A percentile compares a stretch with the other conserved stretches of the same genome.
Evolutionary conservation across 2,797 vertebrate species (phyloP).

Genomic region (Arremon aurantiirostris): DNA sequence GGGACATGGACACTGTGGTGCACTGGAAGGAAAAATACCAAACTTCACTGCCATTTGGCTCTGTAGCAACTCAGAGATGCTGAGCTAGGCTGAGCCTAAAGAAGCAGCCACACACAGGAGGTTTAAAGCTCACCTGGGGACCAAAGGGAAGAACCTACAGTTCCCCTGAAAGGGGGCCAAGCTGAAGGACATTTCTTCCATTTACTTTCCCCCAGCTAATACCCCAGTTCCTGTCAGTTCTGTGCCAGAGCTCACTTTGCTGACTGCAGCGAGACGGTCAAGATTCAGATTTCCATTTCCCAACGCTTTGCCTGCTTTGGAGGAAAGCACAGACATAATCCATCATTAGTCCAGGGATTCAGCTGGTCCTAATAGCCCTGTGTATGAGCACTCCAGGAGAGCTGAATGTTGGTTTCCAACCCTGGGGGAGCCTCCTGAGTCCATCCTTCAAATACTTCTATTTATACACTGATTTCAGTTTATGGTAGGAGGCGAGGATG

Average conservation of each 20-base stretch:
- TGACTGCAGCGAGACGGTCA: not conserved
- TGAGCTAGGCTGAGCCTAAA: not conserved
- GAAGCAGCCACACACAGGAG: not conserved
- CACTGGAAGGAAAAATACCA: not conserved
- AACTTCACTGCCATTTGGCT: not conserved
- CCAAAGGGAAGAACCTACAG: not conserved
- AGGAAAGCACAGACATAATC: not conserved
- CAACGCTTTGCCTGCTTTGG: not conserved
- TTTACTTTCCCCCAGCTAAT: not conserved
- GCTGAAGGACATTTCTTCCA: not conserved
- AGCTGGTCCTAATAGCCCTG: not conserved
- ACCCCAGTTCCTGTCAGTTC: not conserved
- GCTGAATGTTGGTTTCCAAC: not conserved
- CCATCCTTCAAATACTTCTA: not conserved
- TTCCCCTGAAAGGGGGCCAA: not conserved
- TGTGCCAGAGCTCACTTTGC: conserved; percentile 4
- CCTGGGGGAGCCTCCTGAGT: not conserved
- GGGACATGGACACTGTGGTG: not conserved
- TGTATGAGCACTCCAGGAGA: not conserved
- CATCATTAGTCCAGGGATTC: not conserved
- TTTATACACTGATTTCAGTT: not conserved
- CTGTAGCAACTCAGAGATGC: not conserved
- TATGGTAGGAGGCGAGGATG: not conserved
- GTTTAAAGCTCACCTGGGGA: not conserved
- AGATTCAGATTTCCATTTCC: conserved; percentile 12